Base-by-base conservation (phyloP, 2,797 vertebrate genomes). In the Poeciliopsis gracilis region DNA sequence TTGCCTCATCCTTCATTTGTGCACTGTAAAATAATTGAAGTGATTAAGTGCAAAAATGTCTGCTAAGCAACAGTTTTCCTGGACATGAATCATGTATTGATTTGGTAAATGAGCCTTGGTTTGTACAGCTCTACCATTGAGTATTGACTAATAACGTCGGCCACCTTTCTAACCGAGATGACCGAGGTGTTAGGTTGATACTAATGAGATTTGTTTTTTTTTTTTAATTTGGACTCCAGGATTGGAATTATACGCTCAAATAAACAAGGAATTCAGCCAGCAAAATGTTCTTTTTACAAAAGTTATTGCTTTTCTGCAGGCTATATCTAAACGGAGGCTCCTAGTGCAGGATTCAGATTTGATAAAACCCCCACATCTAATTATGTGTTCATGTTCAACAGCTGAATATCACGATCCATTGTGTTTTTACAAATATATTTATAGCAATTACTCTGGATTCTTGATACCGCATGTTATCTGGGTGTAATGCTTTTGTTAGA, bases 401-500 rank as follows among this genome's bases (percentile, higher is more conserved):
- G 36, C 47, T 28, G 6, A 78, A 72, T 33, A 33, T 25, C 70
- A 53, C 47, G 15, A 10, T 72, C 55, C 45, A 7, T 78, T 18
- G 38, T 18, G 41, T 25, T 72, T 78, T 72, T 47, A 41, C 2
- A 67, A 67, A 41, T 67, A 25, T 67, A 77, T 73, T 4, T 76
- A 2, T 79, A 46, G 46, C 57, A 67, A 55, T 51, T 77, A 43
- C 63, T 67, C 69, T 76, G 33, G 69, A 77, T 73, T 72, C 57
- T 63, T 67, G 20, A 41, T 11, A 41, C 36, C 5, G 18, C 61
- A 10, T 36, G 63, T 20, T 53, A n/a, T 36, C 73, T 53, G 73
- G 74, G 36, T 53, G 69, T 66, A 43, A 46, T 47, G 36, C 5
- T 81, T 80, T 76, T 63, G 20, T 82, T 41, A 49, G 36, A 36